Base-by-base conservation (phyloP, 2,888 invertebrate species). In the Pegoplata infirma region DNA sequence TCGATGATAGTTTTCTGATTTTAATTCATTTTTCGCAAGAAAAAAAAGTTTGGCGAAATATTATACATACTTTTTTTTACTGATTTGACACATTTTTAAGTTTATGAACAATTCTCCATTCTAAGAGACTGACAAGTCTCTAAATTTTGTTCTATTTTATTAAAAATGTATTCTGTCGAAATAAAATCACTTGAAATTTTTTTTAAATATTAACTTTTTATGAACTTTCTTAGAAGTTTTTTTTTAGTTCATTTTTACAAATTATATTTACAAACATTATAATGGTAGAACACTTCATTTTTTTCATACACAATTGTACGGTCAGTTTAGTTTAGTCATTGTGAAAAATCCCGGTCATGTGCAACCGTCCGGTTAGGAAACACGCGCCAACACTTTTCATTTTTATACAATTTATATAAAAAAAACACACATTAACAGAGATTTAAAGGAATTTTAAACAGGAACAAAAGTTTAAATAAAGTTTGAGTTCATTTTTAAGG, bases 311-410 rank as follows among this genome's bases (percentile, higher is more conserved):
- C 68, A 63, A 28, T 69, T 63, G 63, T 56, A 75, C 56, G 75
- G 75, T 64, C 68, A 69, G 47, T 76, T 76, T 69, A 75, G 75
- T 63, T 61, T 49, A 76, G 68, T 69, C 75, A 76, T 76, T 76
- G 61, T 63, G 56, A 32, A 76, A 75, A 69, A 44, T 64, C 40
- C 61, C 44, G 56, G 68, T 76, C 75, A 76, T 69, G 75, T 76
- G 75, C 68, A 76, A 69, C 66, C 66, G 53, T 58, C 67, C 51
- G 66, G 69, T 67, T 55, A 53, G 69, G 47, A 77, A 74, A 71
- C 74, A 71, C 80, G 69, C 80, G 63, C 74, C 77, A 80, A 80
- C 76, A 80, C 71, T 80, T 80, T 77, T 71, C 74, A 77, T 80
- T 80, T 72, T 61, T 71, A n/a, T 66, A 16, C 17, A 66, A 47